phyloP scores from a whole-genome alignment of 2,113 vertebrate species.

The Vulpes vulpes region DNA sequence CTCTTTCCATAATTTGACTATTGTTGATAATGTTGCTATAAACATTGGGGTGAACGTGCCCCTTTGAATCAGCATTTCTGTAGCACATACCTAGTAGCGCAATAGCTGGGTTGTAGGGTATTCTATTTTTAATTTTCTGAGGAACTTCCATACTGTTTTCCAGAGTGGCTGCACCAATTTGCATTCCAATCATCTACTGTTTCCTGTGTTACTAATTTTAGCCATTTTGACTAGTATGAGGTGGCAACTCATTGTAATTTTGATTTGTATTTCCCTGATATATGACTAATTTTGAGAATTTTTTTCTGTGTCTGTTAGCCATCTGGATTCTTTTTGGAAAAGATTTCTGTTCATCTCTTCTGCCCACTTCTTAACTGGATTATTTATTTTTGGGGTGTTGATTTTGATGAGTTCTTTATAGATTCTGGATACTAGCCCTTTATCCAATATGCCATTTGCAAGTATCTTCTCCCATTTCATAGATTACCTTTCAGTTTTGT shows the following conservation, averaged over 20 bases:
- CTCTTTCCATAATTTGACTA: background rate
- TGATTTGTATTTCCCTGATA: background rate
- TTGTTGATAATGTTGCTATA: background rate
- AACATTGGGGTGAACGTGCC: background rate
- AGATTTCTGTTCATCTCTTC: too few relatives aligned
- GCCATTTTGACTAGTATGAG: background rate
- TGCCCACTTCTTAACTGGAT: background rate
- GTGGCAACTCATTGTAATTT: background rate
- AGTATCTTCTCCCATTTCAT: background rate
- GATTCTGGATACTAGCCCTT: background rate
- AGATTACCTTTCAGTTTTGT: background rate
- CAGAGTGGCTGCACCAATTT: background rate
- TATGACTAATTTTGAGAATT: background rate
- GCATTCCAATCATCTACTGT: background rate
- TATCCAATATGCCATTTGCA: background rate
- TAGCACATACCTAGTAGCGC: background rate
- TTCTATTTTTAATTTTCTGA: background rate
- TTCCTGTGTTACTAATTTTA: background rate
- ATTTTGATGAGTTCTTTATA: background rate
- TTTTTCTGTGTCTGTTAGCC: background rate
- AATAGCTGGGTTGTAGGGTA: background rate
- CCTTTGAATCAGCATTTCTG: background rate
- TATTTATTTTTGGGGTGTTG: background rate
- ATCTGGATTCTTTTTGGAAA: too few relatives aligned
- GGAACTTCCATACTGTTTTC: background rate